Percentiles rank a stretch among this genome's conserved stretches.
phyloP scores from a whole-genome alignment of 2,113 vertebrate species.

The Tor tambroides region DNA sequence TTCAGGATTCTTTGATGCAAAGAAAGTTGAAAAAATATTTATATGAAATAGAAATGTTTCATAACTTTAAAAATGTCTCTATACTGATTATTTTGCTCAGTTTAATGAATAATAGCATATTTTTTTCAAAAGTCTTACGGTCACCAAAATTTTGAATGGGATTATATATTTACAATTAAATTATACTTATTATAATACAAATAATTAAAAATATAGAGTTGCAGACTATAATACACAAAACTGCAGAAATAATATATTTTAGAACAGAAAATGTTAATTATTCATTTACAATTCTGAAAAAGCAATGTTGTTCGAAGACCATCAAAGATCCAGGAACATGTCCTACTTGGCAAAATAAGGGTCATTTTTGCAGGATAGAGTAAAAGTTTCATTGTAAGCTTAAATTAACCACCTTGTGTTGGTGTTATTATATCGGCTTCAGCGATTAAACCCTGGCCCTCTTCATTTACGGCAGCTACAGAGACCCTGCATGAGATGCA shows the following conservation, averaged over 20 bases:
- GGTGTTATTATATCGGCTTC: conserved; percentile 71
- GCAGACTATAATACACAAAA: neutral
- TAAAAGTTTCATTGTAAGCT: neutral
- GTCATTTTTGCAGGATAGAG: neutral
- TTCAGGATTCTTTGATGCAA: neutral
- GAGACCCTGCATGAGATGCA: conserved; percentile 69
- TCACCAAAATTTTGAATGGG: neutral
- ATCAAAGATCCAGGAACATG: neutral
- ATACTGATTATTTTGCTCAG: neutral
- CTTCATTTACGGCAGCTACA: conserved; percentile 75
- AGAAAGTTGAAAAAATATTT: neutral
- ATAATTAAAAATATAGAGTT: no score
- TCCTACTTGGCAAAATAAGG: neutral
- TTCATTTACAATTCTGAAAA: neutral
- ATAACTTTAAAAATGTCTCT: neutral
- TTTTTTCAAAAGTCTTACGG: neutral
- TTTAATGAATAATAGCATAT: no score
- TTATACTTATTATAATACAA: neutral
- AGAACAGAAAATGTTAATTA: no score
- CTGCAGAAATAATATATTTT: neutral
- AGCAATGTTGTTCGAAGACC: neutral
- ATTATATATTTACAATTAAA: neutral
- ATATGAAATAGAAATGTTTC: neutral
- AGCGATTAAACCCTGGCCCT: conserved; percentile 73
- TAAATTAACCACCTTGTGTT: conserved; percentile 67